phyloP scores from a whole-genome alignment of 2,797 vertebrate species.

The Sebastes vulpes region DNA sequence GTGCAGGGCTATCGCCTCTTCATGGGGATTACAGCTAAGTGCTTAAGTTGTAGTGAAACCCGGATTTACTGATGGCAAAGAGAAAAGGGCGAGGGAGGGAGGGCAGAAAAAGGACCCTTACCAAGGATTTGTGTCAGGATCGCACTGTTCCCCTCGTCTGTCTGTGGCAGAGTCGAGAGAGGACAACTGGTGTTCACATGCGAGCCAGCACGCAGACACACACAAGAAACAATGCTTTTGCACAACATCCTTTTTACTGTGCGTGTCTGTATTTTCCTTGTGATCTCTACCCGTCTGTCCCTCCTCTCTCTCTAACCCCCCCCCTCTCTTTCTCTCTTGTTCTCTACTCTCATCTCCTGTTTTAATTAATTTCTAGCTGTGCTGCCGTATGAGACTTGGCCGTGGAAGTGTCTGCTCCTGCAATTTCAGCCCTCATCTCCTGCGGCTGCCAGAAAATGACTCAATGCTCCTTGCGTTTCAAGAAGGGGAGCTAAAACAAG shows the following conservation, averaged over 20 bases:
- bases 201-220: slow-evolving; percentile 29
- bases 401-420: slow-evolving; percentile 72
- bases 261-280: slow-evolving; percentile 56
- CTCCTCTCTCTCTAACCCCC: background rate
- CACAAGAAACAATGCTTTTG: slow-evolving; percentile 47
- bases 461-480: slow-evolving; percentile 61
- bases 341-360: slow-evolving; percentile 58
- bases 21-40: slow-evolving; percentile 85
- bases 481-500: slow-evolving; percentile 46
- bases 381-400: slow-evolving; percentile 80
- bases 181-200: slow-evolving; percentile 66
- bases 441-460: slow-evolving; percentile 64
- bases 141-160: slow-evolving; percentile 69
- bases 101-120: slow-evolving; percentile 83
- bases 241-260: slow-evolving; percentile 49
- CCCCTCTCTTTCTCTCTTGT: slow-evolving; percentile 18
- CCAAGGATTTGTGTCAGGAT: slow-evolving; percentile 82
- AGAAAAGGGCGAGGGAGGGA: slow-evolving; percentile 71
- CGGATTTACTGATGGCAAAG: slow-evolving; percentile 85
- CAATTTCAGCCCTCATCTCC: slow-evolving; percentile 62
- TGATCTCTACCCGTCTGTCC: slow-evolving; percentile 37
- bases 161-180: slow-evolving; percentile 64
- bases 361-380: slow-evolving; percentile 86
- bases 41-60: slow-evolving; percentile 86
- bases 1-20: slow-evolving; percentile 83